Evolutionary conservation across 2,113 vertebrate genomes (phyloP), one percentile per base, ranked within the genome.

Genomic region (Halcyon malimbica): DNA sequence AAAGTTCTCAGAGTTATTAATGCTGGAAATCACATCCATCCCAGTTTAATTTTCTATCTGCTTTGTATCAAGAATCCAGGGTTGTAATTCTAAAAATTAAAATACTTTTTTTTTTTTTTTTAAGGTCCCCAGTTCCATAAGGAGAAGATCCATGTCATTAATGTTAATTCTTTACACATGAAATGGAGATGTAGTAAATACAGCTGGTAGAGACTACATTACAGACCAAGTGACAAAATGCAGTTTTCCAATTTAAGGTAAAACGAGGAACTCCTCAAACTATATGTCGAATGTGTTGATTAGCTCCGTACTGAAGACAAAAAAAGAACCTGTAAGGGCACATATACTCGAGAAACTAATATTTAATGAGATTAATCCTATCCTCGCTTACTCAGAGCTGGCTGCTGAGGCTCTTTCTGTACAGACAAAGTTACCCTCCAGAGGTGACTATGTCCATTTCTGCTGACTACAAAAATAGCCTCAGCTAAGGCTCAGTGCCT

Each of bases 241-340:
- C 6, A 65, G 16, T 12, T 31, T 69, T 83, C 6, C 3, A 60
- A 33, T 24, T 75, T 50, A 75, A 87, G 4, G 42, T 24, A 18
- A 80, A 70, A 89, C 50, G 0, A 59, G 51, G 20, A 67, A 37
- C 11, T 41, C 12, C 8, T 2, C 7, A 69, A 81, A 44, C 6
- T 41, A 10, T 2, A 0, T n/a, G 39, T 6, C 2, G 44, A 29
- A 4, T 8, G 4, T 26, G 1, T 46, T 81, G 31, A 1, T 65
- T 63, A 59, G 5, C 2, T 19, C 10, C 4, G 23, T 9, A 11
- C 11, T 76, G 39, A 65, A 44, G 76, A 60, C 31, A 50, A 60
- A n/a, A 48, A 63, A 65, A 71, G 23, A 39, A 56, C 2, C 3
- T 62, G 20, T 29, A 48, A 10, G 5, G 11, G 4, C 13, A 60